Evolutionary conservation across 2,888 invertebrate genomes (phyloP), one percentile per base, ranked within the genome.

Genomic region (Papilio demoleus): DNA sequence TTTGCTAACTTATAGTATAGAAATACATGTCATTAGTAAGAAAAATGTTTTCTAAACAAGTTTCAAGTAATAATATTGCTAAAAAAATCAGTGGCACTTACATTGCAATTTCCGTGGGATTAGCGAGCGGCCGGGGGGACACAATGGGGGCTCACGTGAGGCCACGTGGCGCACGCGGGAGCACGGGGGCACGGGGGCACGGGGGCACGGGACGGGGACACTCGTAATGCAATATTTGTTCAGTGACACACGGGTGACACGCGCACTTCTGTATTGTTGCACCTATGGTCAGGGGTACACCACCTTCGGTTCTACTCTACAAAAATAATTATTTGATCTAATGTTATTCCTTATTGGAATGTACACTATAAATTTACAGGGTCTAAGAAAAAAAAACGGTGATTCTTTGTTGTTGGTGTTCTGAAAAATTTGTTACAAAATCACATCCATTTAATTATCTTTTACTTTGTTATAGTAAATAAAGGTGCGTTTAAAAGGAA

Each of bases 231-330:
- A 88, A 90, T 91, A 90, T 91, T 92, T 91, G 91, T 87, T 86
- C 90, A 81, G 85, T 75, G 89, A 89, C 89, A 88, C 90, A 90
- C 90, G 89, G 86, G 88, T 82, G 90, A 90, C 90, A 90, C 91
- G 86, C 89, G 92, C 78, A 68, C 73, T 74, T 34, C 73, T 75
- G 83, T 79, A 83, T 87, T 86, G 85, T 86, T 88, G 82, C 87
- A 88, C 87, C 86, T 89, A 82, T 74, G 67, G 75, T 59, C 89
- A 89, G 90, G 75, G 81, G 83, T 84, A 11, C 64, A 8, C 12
- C 83, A 88, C 85, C 67, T 70, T 77, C 77, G 77, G 73, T 71
- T 68, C 71, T 72, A 65, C 31, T 9, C 56, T 9, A 9, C 9
- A 56, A 8, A 0, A 27, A 27, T 3, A 47, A 5, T 5, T 42